Percentiles rank a stretch among this genome's conserved stretches.
Evolutionary conservation across 2,888 invertebrate genomes (phyloP).

Genomic region (Lydus trimaculatus): DNA sequence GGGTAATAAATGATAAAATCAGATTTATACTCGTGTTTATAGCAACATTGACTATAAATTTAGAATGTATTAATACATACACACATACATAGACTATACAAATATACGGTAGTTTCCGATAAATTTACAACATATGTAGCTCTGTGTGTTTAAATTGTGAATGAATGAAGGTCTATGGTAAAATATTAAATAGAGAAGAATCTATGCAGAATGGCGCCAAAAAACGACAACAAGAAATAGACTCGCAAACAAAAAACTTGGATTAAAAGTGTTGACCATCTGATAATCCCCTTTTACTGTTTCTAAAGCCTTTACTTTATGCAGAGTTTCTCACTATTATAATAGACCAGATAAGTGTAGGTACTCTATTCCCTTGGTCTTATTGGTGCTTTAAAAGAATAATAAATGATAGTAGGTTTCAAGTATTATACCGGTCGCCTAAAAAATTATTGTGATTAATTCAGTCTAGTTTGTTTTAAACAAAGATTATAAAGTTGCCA

Average conservation of each 20-base stretch:
- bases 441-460: too few species aligned
- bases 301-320: background rate
- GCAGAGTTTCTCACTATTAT: background rate
- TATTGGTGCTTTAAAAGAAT: background rate
- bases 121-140: background rate
- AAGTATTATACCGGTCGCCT: too few species aligned
- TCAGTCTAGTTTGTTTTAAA: too few species aligned
- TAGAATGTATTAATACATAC: constrained; percentile 34
- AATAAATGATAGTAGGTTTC: too few species aligned
- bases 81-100: background rate
- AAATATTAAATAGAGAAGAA: too few species aligned
- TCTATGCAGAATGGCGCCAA: background rate
- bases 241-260: background rate
- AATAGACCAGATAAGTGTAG: background rate
- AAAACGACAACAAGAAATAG: background rate
- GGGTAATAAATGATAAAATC: constrained; percentile 40
- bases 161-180: background rate
- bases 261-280: background rate
- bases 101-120: constrained; percentile 2
- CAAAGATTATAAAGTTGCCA: too few species aligned
- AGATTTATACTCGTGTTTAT: constrained; percentile 37
- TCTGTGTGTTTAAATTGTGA: background rate
- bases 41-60: constrained; percentile 30
- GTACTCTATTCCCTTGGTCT: background rate
- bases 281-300: background rate